phyloP scores from a whole-genome alignment of 2,113 vertebrate genomes.

The Cyrtonyx montezumae region DNA sequence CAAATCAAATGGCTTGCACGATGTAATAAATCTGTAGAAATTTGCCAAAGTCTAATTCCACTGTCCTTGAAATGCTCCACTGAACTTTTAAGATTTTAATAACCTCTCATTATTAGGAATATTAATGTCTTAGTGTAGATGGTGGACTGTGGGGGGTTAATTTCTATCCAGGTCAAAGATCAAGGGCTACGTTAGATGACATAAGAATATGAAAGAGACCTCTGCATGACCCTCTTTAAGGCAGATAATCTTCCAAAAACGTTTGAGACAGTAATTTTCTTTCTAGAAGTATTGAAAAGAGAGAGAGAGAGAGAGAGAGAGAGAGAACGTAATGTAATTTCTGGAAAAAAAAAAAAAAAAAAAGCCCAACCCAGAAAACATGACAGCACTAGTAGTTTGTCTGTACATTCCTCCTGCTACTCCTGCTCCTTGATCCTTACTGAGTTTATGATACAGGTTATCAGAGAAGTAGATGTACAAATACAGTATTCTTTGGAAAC shows the following conservation, averaged over 20 bases:
- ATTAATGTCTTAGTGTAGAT: neutral
- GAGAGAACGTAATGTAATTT: neutral
- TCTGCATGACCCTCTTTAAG: constrained; percentile 32
- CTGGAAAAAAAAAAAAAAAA: neutral
- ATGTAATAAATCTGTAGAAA: constrained; percentile 62
- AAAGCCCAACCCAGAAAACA: neutral
- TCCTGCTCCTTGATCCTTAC: neutral
- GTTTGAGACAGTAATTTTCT: constrained; percentile 31
- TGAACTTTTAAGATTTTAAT: constrained; percentile 66
- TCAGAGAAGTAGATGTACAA: neutral
- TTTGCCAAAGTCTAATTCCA: constrained; percentile 57
- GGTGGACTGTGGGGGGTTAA: constrained; percentile 51
- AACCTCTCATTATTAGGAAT: constrained; percentile 53
- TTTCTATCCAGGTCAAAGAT: constrained; percentile 79
- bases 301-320: neutral
- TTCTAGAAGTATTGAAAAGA: neutral
- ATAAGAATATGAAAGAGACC: constrained; percentile 68
- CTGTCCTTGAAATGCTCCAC: constrained; percentile 67
- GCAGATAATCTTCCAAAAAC: constrained; percentile 44
- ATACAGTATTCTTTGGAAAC: neutral
- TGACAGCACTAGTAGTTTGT: neutral
- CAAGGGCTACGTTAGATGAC: constrained; percentile 83
- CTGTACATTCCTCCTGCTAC: neutral
- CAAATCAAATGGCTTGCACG: constrained; percentile 60
- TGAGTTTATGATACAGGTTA: neutral